phyloP scores from a whole-genome alignment of 92 coral and sea anemone species.

The Porites rus region DNA sequence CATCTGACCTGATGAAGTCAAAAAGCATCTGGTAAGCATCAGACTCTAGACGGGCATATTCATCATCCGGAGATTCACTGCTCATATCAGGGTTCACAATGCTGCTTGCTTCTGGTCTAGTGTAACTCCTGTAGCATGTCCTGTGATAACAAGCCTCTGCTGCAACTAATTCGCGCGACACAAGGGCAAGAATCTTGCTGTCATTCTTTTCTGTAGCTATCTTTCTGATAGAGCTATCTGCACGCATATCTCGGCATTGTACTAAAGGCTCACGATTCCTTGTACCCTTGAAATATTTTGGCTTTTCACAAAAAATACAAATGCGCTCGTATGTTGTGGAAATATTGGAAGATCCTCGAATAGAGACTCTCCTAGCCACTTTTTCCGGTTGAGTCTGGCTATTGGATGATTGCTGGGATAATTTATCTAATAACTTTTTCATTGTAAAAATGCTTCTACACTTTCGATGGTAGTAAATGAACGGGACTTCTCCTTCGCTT shows the following conservation, averaged over 20 bases:
- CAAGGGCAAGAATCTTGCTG: constrained; percentile 49
- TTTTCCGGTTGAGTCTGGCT: constrained; percentile 25
- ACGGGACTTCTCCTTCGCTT: constrained; percentile 46
- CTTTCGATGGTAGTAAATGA: constrained; percentile 59
- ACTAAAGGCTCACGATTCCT: constrained; percentile 62
- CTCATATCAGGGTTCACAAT: constrained; percentile 5
- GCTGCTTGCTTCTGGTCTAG: constrained; percentile 53
- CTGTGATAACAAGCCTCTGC: constrained; percentile 70
- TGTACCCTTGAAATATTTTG: constrained; percentile 56
- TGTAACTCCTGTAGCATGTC: constrained; percentile 53
- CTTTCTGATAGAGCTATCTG: constrained; percentile 47
- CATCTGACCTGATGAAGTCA: constrained; percentile 48
- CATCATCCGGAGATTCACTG: constrained; percentile 39
- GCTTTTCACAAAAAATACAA: constrained; percentile 67
- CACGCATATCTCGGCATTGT: constrained; percentile 63
- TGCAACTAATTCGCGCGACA: constrained; percentile 69
- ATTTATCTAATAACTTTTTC: constrained; percentile 64
- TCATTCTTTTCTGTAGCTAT: constrained; percentile 44
- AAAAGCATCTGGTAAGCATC: constrained; percentile 60
- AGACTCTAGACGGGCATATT: constrained; percentile 52
- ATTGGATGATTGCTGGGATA: constrained; percentile 27
- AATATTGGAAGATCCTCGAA: constrained; percentile 54
- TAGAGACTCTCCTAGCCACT: constrained; percentile 37
- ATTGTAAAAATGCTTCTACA: constrained; percentile 68
- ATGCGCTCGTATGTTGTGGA: constrained; percentile 48